A percentile compares a stretch with the other conserved stretches of the same genome.
Conservation (phyloP, 2,797 vertebrate genomes). For the Hafferia zeledoni region DNA sequence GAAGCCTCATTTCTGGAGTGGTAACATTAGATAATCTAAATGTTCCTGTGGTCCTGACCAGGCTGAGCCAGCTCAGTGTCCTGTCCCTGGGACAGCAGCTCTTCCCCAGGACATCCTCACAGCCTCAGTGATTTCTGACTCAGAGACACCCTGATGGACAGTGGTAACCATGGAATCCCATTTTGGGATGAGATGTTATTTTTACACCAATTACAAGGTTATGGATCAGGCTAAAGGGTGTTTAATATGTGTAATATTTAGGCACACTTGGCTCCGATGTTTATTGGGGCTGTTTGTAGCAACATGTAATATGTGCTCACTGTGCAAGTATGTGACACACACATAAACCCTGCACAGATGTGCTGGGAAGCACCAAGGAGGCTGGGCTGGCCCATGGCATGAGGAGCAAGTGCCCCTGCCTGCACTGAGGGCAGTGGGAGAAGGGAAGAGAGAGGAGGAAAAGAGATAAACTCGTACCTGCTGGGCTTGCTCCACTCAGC, state of each 20-base stretch:
- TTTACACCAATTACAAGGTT: slow-evolving; percentile 45
- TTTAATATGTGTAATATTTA: slow-evolving; percentile 70
- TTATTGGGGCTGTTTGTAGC: slow-evolving; percentile 78
- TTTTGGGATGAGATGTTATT: slow-evolving; percentile 52
- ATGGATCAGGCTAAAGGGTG: slow-evolving; percentile 61
- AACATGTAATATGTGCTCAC: slow-evolving; percentile 69
- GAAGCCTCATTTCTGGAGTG: not conserved
- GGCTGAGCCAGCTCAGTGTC: not conserved
- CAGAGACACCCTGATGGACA: not conserved
- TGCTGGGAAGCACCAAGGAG: slow-evolving; percentile 9
- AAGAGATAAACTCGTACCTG: slow-evolving; percentile 39
- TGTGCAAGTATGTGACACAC: slow-evolving; percentile 55
- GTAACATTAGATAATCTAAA: not conserved
- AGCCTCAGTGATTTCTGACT: not conserved
- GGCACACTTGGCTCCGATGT: slow-evolving; percentile 69
- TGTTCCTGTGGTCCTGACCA: not conserved
- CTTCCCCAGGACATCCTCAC: not conserved
- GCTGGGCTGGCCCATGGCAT: not conserved
- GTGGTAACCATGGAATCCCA: not conserved
- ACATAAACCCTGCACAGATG: slow-evolving; percentile 69
- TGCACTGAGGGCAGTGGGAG: not conserved
- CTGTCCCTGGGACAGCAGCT: not conserved
- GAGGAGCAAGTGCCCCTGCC: slow-evolving; percentile 11
- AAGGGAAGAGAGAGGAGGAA: not conserved
- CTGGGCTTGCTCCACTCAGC: slow-evolving; percentile 10